Base-by-base conservation (phyloP, 2,888 invertebrate genomes). In the Lithodes maja region DNA sequence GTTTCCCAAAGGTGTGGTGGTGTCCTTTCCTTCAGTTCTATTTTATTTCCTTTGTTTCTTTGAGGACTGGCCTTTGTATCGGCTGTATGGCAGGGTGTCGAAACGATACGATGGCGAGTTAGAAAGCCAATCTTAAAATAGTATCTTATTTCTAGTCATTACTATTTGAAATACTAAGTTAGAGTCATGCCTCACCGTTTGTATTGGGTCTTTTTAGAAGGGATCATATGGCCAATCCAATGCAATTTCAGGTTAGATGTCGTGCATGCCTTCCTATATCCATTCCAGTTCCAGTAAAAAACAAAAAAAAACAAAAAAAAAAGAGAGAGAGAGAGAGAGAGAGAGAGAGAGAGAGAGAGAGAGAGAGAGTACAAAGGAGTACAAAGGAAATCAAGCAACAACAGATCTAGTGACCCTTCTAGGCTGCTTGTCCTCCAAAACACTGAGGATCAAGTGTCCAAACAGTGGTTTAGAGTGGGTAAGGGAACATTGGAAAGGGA, bases 321-420 rank as follows among this genome's bases (percentile, higher is more conserved):
- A n/a, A 15, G 17, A 74, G 3, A 15, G 78, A 78, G 78, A 53
- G 78, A 78, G 78, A n/a, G 78, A 15, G 7, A 78, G 12, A 61
- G 61, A 61, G 12, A 61, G 61, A 61, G 61, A 12, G 15, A 2
- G 9, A 33, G 53, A 78, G 15, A 78, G 2, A 53, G 78, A 78
- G 78, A 52, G 78, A 78, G 78, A 78, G 78, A 75, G 75, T 52
- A 53, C 50, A 53, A 33, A 7, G 2, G 33, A 7, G 53, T 15
- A 53, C 9, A 2, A 2, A 52, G 3, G 78, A 53, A 53, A 5
- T 55, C 9, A 9, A 3, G 55, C 9, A 55, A 55, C 3, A 55
- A 9, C n/a, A n/a, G n/a, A n/a, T n/a, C n/a, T n/a, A n/a, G n/a
- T n/a, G n/a, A n/a, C n/a, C n/a, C n/a, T n/a, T n/a, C n/a, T n/a